Base-by-base conservation (phyloP, 30 jellyfish, hydroid and myxozoan species). In the Euphysa ruthae region DNA sequence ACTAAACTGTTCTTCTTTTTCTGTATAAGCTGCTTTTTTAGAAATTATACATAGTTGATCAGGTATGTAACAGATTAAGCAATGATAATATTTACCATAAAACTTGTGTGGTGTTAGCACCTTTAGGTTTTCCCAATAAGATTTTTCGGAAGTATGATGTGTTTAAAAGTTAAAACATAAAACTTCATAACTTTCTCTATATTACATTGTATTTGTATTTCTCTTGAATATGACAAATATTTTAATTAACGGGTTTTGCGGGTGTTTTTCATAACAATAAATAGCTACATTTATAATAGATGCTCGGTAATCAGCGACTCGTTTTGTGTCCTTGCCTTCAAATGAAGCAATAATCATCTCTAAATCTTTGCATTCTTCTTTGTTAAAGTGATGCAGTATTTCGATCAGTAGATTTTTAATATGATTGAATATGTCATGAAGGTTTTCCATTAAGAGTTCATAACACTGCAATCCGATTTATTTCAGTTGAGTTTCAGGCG, bases 141-240 rank as follows among this genome's bases (percentile, higher is more conserved):
- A n/a, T 46, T 2, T 12, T 2, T 8, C 18, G 18, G 23, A 46
- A 2, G 28, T n/a, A 46, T 10, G 23, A 5, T 2, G 23, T 8
- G 23, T 46, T 25, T 3, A n/a, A n/a, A 8, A n/a, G n/a, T n/a
- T n/a, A n/a, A n/a, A n/a, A n/a, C n/a, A n/a, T n/a, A n/a, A n/a
- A 46, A 46, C 23, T 5, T 10, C 4, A 46, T 3, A n/a, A 46
- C 8, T n/a, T 8, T n/a, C 60, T n/a, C 8, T 2, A n/a, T 46
- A n/a, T 25, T 46, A 29, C 60, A 29, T 29, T 46, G 28, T n/a
- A 29, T 5, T 46, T 46, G 28, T 46, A 29, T 25, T 46, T 4
- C 23, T 46, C 60, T 46, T 46, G 60, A 46, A 46, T 46, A n/a
- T 46, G 60, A 29, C 60, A 46, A 46, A 46, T n/a, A 46, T 46